Evolutionary conservation across 2,888 invertebrate genomes (phyloP), one percentile per base, ranked within the genome.

Genomic region (Cyaniris semiargus): DNA sequence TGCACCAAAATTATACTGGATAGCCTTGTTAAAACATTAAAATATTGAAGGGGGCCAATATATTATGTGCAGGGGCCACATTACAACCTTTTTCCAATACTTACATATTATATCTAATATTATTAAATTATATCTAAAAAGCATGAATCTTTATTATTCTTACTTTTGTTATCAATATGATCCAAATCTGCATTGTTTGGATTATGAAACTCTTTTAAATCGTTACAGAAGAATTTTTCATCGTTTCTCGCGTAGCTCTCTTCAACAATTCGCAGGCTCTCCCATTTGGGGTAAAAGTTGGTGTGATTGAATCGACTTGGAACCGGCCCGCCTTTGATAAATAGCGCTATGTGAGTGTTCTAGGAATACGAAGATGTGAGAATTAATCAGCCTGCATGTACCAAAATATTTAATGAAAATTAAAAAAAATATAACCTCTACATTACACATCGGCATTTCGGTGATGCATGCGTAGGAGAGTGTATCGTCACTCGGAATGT

Each of bases 261-360:
- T 1, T 86, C 85, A n/a, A 76, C 81, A 6, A 80, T 48, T 79
- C 87, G 83, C n/a, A 90, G 81, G 76, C 82, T 89, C 80, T 91
- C 93, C 93, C 93, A 93, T 78, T 88, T 85, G 0, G 91, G 88
- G 75, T 84, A 87, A 77, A 91, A 92, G 31, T 78, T 84, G 3
- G 80, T 31, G 27, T 31, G 82, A 44, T 44, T 34, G 77, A 76
- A 66, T 31, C 23, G 8, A 15, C 27, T 66, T 18, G 70, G 76
- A 15, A 53, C 13, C 75, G 8, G n/a, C 66, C 27, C 31, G 18
- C 1, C 34, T 10, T 66, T 66, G 8, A 18, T 18, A 10, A 66
- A 66, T 31, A 66, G 27, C 18, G 18, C 66, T 66, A 66, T 31
- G 27, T 66, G 15, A 5, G 27, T 66, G 5, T 15, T 66, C 66